These are phyloP conservation scores for Pinna nobilis DNA, from an alignment of 1,140 invertebrate species.

Conservation along the genomic window DNA sequence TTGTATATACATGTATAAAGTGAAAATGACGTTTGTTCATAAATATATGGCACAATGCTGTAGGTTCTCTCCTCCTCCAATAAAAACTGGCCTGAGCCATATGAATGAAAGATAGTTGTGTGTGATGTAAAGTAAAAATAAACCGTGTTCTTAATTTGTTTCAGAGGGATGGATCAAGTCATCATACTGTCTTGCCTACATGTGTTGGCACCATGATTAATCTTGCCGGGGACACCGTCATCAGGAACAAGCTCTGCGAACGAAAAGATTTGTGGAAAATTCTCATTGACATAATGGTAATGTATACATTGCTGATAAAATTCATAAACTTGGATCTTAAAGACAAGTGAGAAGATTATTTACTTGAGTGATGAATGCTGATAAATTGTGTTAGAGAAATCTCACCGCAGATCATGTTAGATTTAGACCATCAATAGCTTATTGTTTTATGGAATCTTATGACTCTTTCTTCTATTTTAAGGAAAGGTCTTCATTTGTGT, in stretches of 20 bases:
- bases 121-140: too few species aligned
- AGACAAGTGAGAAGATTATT: too few species aligned
- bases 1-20: constrained; percentile 48
- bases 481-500: too few species aligned
- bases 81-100: too few species aligned
- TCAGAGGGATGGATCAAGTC: constrained; percentile 44
- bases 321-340: not conserved
- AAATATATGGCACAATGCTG: too few species aligned
- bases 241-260: constrained; percentile 42
- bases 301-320: not conserved
- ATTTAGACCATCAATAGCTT: too few species aligned
- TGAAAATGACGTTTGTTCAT: constrained; percentile 42
- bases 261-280: constrained; percentile 48
- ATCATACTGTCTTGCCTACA: constrained; percentile 41
- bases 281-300: constrained; percentile 46
- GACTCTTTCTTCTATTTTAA: too few species aligned
- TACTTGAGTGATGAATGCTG: too few species aligned
- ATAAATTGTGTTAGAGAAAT: too few species aligned
- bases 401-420: too few species aligned
- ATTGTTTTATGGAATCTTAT: too few species aligned
- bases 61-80: not conserved
- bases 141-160: constrained; percentile 14
- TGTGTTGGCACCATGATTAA: constrained; percentile 55
- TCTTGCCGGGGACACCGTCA: constrained; percentile 42
- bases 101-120: not conserved